phyloP scores from a whole-genome alignment of 35 echinoderm and acorn worm genomes.

The Ophioderma brevispina region DNA sequence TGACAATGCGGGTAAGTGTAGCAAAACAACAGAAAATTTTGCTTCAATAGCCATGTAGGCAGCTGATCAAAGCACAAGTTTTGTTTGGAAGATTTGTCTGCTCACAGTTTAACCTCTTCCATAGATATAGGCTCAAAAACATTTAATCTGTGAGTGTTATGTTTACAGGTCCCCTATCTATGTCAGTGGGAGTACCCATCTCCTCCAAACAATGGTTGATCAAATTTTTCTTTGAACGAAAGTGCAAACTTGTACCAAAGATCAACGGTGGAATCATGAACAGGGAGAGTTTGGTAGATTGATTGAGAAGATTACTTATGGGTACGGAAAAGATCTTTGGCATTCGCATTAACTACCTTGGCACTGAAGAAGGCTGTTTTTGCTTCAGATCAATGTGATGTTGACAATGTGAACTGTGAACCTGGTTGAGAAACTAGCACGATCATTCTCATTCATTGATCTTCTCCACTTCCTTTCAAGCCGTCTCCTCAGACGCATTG shows the following conservation, averaged over 20 bases:
- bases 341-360: not conserved
- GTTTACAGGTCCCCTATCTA: too few relatives aligned
- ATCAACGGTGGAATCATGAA: not conserved
- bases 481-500: not conserved
- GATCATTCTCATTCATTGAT: not conserved
- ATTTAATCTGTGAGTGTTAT: too few relatives aligned
- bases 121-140: too few relatives aligned
- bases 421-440: not conserved
- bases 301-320: not conserved
- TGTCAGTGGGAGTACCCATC: too few relatives aligned
- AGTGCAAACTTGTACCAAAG: not conserved
- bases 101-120: too few relatives aligned
- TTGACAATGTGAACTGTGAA: not conserved
- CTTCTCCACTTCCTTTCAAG: slow-evolving; percentile 1
- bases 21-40: too few relatives aligned
- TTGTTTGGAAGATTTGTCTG: too few relatives aligned
- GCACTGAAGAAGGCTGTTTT: not conserved
- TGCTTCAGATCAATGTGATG: not conserved
- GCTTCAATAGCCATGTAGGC: too few relatives aligned
- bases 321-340: slow-evolving; percentile 10
- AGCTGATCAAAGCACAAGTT: too few relatives aligned
- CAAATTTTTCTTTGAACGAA: not conserved
- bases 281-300: not conserved
- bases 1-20: too few relatives aligned
- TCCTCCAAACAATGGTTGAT: not conserved